Conservation (phyloP, 2,797 vertebrate genomes). For the Bovichtus diacanthus region DNA sequence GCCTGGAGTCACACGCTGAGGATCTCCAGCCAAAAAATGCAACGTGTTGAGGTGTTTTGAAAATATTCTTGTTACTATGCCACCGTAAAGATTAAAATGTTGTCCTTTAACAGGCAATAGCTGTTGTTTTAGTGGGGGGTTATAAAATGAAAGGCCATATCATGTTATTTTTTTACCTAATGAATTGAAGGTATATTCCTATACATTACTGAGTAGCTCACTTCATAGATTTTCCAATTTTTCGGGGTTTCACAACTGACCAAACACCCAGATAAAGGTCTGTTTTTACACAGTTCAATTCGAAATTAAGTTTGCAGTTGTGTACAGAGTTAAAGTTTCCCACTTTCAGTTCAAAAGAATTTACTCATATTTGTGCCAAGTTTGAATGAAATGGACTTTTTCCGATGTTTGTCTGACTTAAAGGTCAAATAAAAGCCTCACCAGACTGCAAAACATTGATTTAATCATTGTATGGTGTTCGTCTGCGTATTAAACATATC, state of each 20-base stretch:
- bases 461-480: not conserved
- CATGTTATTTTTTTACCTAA: not conserved
- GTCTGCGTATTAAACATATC: not conserved
- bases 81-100: not conserved
- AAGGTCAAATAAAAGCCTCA: not conserved
- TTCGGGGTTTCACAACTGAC: not conserved
- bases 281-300: not conserved
- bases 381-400: not conserved
- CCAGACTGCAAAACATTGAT: not conserved
- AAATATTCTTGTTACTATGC: not conserved
- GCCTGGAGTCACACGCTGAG: constrained; percentile 50
- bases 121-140: not conserved
- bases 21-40: constrained; percentile 31
- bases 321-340: not conserved
- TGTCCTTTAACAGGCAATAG: not conserved
- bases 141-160: not conserved
- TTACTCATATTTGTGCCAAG: not conserved
- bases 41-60: not conserved
- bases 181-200: not conserved
- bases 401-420: not conserved
- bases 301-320: not conserved
- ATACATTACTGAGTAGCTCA: not conserved
- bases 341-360: not conserved
- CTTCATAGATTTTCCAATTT: not conserved
- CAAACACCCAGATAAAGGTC: not conserved